Evolutionary conservation across 2,113 vertebrate genomes (phyloP), one percentile per base, ranked within the genome.

Genomic region (Chaetodon trifascialis): DNA sequence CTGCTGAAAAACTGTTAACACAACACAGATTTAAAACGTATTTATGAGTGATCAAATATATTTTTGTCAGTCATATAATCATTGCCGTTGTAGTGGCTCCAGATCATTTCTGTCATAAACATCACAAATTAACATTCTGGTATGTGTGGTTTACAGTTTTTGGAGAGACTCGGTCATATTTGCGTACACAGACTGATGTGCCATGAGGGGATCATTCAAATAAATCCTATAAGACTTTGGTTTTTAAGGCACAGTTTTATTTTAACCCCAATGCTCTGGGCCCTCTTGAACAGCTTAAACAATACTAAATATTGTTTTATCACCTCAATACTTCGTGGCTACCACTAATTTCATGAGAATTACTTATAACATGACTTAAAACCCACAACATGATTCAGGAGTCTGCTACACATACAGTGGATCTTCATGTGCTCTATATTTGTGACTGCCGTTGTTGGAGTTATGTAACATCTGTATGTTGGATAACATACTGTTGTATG

Each of bases 61-160:
- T 81, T 84, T 58, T 74, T 86, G 78, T 60, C 80, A 79, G 86
- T 89, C 65, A 34, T 54, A 77, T 86, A 84, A 84, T 81, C 77
- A 64, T 64, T 78, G 82, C 79, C 72, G 38, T 82, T 82, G 73
- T 62, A 72, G 70, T 76, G 40, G 80, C 76, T 89, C 75, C 75
- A 82, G 82, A 81, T 80, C 73, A 54, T 81, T 86, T 83, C 79
- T 90, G 86, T 92, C 88, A 83, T 92, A 92, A 94, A 94, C 88
- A 91, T 92, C 85, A 76, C 89, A 92, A 92, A 94, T 93, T 88
- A 92, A 88, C 89, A 51, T 93, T 88, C 80, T 88, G 84, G 83
- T 91, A 85, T 88, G 87, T 93, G 90, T 84, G 91, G 93, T 92
- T 86, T 85, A 71, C 73, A 84, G 86, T 89, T 90, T 91, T 66